Conservation (phyloP, 2,888 invertebrate genomes). For the Encarsia formosa region DNA sequence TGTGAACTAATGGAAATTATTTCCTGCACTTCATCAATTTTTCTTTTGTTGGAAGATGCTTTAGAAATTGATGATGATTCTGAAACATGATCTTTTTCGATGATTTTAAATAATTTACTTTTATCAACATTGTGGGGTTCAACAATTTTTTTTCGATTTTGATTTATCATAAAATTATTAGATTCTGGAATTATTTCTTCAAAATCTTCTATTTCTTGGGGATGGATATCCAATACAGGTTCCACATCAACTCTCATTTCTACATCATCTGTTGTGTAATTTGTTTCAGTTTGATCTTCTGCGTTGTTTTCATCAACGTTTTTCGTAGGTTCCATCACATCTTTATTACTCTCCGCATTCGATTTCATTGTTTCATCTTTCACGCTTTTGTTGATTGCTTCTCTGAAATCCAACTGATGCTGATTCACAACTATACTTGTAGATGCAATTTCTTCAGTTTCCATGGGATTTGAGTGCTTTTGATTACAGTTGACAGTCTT, state of each 20-base stretch:
- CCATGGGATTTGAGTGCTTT: slow-evolving; percentile 8
- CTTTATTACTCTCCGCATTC: too few species aligned
- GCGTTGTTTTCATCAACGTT: not conserved
- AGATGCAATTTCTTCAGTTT: slow-evolving; percentile 6
- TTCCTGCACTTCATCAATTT: not conserved
- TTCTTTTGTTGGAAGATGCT: too few species aligned
- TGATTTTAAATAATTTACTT: too few species aligned
- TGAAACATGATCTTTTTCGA: too few species aligned
- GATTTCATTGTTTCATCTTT: too few species aligned
- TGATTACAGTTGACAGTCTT: not conserved
- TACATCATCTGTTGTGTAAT: not conserved
- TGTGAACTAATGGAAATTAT: slow-evolving; percentile 9
- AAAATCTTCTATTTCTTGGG: too few species aligned
- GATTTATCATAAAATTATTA: too few species aligned
- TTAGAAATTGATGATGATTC: too few species aligned
- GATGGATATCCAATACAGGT: too few species aligned
- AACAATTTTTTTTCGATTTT: too few species aligned
- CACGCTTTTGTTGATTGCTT: not conserved
- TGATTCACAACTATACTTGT: not conserved
- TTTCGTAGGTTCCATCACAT: not conserved
- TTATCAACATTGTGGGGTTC: too few species aligned
- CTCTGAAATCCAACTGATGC: not conserved
- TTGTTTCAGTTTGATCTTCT: not conserved
- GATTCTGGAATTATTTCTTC: too few species aligned
- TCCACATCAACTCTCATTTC: not conserved